Conservation (phyloP, 2,888 invertebrate species). For the Stenoptilia bipunctidactyla region DNA sequence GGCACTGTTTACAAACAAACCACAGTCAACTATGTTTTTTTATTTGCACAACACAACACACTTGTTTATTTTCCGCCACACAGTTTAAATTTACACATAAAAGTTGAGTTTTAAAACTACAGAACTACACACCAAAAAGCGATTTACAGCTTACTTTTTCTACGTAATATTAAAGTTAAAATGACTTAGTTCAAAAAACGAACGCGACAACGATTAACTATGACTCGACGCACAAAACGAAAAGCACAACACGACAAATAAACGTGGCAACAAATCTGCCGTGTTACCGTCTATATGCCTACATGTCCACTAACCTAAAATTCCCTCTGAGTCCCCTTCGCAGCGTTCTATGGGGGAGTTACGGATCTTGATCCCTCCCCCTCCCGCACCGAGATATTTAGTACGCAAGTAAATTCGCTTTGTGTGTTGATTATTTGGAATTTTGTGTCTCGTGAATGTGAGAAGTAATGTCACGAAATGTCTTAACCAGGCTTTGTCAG, state of each 20-base stretch:
- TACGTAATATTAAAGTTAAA: conserved; percentile 3
- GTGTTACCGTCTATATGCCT: conserved; percentile 71
- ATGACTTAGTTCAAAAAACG: conserved; percentile 10
- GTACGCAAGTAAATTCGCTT: conserved; percentile 60
- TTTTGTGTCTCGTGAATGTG: conserved; percentile 37
- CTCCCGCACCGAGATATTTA: conserved; percentile 59
- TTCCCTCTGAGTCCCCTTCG: conserved; percentile 59
- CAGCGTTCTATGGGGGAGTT: conserved; percentile 57
- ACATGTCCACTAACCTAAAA: conserved; percentile 73
- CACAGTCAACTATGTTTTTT: conserved; percentile 30
- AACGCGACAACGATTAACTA: conserved; percentile 60
- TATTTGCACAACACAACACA: conserved; percentile 13
- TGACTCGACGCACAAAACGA: conserved; percentile 65
- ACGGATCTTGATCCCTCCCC: conserved; percentile 62
- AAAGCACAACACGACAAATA: conserved; percentile 69
- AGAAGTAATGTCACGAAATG: conserved; percentile 21
- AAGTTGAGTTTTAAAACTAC: conserved; percentile 6
- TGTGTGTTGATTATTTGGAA: conserved; percentile 62
- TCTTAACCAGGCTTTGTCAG: conserved; percentile 4
- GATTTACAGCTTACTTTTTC: conserved; percentile 1
- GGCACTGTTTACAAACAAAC: conserved; percentile 64
- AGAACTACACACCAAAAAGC: background rate
- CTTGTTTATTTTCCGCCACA: conserved; percentile 10
- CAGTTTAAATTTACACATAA: conserved; percentile 4
- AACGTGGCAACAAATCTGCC: conserved; percentile 70